phyloP scores from a whole-genome alignment of 2,113 vertebrate species.

The Calypte anna region DNA sequence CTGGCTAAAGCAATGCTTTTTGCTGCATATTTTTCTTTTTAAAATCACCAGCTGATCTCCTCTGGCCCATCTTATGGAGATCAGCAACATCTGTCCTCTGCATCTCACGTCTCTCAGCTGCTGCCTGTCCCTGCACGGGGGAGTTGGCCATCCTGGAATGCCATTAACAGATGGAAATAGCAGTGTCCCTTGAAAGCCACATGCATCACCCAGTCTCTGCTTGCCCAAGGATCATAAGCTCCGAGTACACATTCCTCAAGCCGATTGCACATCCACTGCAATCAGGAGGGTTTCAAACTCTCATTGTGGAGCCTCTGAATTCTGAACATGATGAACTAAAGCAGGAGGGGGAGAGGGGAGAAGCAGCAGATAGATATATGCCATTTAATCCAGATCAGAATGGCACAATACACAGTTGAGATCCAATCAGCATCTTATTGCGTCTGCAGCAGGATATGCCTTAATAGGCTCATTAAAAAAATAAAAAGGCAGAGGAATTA shows the following conservation, averaged over 20 bases:
- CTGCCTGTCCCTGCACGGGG: conserved; percentile 30
- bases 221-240: conserved; percentile 78
- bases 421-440: conserved; percentile 62
- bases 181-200: conserved; percentile 75
- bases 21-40: background rate
- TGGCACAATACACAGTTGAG: conserved; percentile 64
- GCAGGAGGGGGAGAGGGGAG: conserved; percentile 51
- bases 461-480: conserved; percentile 71
- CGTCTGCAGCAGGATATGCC: conserved; percentile 52
- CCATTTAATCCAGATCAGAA: conserved; percentile 78
- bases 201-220: conserved; percentile 78
- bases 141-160: conserved; percentile 60
- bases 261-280: conserved; percentile 76
- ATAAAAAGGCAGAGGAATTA: conserved; percentile 64
- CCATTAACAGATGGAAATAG: conserved; percentile 79
- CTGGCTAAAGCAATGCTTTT: conserved; percentile 16
- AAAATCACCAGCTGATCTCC: background rate
- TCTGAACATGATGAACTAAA: conserved; percentile 69
- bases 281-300: conserved; percentile 73
- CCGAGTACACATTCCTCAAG: conserved; percentile 82
- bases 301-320: conserved; percentile 70
- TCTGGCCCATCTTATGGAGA: conserved; percentile 63
- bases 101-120: conserved; percentile 56
- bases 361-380: conserved; percentile 72
- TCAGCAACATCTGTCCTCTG: conserved; percentile 56